phyloP scores from a whole-genome alignment of 2,888 invertebrate species.

The Dasysyrphus tricinctus region DNA sequence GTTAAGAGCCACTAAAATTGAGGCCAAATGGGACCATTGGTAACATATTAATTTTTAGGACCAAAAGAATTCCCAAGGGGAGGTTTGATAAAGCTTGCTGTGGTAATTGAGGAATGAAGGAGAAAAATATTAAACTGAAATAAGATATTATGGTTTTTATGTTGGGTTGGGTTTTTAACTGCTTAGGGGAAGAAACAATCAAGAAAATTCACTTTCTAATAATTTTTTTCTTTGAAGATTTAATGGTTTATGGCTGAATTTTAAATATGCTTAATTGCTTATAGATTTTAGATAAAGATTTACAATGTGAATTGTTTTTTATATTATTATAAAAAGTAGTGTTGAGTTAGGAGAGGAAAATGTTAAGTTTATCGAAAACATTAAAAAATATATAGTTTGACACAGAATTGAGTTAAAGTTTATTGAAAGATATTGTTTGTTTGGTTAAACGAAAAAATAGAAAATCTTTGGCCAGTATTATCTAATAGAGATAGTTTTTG shows the following conservation, averaged over 20 bases:
- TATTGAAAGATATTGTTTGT: no score
- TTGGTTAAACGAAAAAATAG: no score
- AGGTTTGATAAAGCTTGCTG: constrained; percentile 16
- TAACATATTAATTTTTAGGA: constrained; percentile 17
- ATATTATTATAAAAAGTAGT: no score
- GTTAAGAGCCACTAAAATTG: constrained; percentile 34
- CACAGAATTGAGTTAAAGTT: no score
- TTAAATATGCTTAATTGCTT: neutral
- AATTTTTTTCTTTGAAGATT: neutral
- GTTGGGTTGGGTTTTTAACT: neutral
- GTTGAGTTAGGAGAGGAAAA: no score
- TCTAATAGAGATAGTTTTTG: no score
- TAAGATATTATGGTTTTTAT: constrained; percentile 7
- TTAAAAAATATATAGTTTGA: no score
- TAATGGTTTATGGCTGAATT: neutral
- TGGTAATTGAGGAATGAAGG: constrained; percentile 9
- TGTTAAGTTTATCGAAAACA: no score
- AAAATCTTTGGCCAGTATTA: no score
- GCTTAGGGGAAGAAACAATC: neutral
- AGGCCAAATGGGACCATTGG: neutral
- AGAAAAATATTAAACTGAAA: constrained; percentile 24
- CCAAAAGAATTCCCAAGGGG: constrained; percentile 24
- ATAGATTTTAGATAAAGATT: no score
- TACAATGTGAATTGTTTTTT: no score
- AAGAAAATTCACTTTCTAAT: neutral